Base-by-base conservation (phyloP, 2,888 invertebrate genomes). In the Poecilus cupreus region DNA sequence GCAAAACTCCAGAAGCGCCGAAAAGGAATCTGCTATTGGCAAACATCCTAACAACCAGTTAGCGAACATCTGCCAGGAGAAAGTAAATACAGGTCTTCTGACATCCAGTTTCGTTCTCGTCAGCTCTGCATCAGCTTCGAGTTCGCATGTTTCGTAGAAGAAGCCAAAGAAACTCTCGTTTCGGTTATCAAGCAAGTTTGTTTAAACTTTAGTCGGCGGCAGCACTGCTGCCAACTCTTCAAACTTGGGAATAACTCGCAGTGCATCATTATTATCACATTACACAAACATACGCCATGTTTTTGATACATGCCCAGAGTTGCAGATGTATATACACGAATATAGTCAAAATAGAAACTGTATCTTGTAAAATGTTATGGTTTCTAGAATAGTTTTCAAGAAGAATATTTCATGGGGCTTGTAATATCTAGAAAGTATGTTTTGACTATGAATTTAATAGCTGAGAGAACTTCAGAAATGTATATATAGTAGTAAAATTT, bases 181-280 rank as follows among this genome's bases (percentile, higher is more conserved):
- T 54, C 54, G 22, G 54, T 54, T 54, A 54, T 54, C 54, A 54
- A 54, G 54, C 54, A 54, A 54, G 54, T 54, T 54, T 54, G 54
- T 20, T 20, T 54, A 54, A 54, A 54, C 54, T 54, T 54, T 54
- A 1, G 18, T 18, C 46, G n/a, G 13, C 46, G n/a, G 5, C 13
- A 54, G 22, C 54, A 16, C 3, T 26, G 5, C 10, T 8, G 18
- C 16, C 18, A 18, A 54, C 16, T 18, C 54, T 54, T 54, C 54
- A 54, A 54, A 54, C 54, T 54, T 54, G 16, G 20, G 22, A 54
- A 16, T 18, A 54, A 54, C 54, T 54, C 18, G 11, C 16, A 22
- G 18, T 10, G 54, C 54, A 54, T 54, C 54, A 54, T 54, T 54
- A 54, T 54, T 54, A 18, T 54, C 54, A 11, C 20, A 54, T 54